Evolutionary conservation across 2,888 invertebrate genomes (phyloP), one percentile per base, ranked within the genome.

Genomic region (Pandemis heparana): DNA sequence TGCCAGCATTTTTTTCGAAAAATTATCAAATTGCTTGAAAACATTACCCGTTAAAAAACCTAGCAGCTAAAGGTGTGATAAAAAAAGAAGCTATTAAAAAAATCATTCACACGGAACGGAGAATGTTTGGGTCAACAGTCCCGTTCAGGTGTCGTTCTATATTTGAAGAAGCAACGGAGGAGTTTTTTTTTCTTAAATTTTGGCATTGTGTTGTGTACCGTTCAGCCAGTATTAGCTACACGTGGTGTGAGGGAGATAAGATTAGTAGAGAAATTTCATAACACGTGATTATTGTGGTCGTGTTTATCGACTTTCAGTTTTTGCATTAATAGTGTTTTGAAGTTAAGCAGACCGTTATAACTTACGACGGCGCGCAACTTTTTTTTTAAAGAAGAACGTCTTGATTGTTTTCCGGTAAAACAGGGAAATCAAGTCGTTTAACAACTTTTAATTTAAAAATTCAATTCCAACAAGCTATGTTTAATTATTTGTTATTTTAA

Each of bases 121-220:
- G 72, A 68, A 73, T 73, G 72, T 73, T 75, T 80, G 78, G 83
- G 81, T 82, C 82, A 82, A 81, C 77, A 82, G 71, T 78, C 82
- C 76, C 77, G 71, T 74, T 79, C 80, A 80, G 79, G 78, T 80
- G 80, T 77, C 60, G 77, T 79, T 80, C 79, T 74, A 74, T 69
- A 74, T 74, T 74, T 74, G 69, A 74, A 74, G 63, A 68, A 60
- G 63, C 65, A 71, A 64, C 61, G 53, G 56, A 56, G 23, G 71
- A 41, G 38, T 16, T 53, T 68, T 71, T 71, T 68, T 67, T 75
- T 75, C 63, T 67, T 67, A 60, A 71, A 68, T 48, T 75, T 75
- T 75, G 75, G 75, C 75, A 75, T 67, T 71, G 67, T 63, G 63
- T 67, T 71, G 67, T 63, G 63, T 63, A 16, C 61, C 53, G 51